Percentiles rank a stretch among this genome's conserved stretches.
Evolutionary conservation across 1,140 invertebrate genomes (phyloP).

Genomic region (Camponotus vicinus): DNA sequence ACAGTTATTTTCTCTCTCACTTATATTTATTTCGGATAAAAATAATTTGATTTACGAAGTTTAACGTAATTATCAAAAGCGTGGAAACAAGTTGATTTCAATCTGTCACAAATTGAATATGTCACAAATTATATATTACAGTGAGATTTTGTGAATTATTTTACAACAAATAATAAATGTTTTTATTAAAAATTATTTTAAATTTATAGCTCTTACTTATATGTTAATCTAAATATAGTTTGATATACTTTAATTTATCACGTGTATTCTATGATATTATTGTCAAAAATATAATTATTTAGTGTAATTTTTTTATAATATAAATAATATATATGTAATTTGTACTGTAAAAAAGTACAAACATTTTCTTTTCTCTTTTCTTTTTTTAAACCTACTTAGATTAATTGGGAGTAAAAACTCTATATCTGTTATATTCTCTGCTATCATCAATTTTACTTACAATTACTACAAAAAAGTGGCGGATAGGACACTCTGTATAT

Average conservation of each 20-base stretch:
- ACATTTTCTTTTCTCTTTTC: neutral
- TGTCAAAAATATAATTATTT: neutral
- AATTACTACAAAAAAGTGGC: conserved; percentile 10
- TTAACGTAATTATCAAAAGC: neutral
- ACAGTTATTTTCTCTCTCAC: neutral
- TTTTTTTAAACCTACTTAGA: conserved; percentile 3
- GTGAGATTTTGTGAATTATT: neutral
- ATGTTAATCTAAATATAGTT: neutral
- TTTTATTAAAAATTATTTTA: neutral
- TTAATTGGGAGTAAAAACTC: neutral
- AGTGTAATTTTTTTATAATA: conserved; percentile 16
- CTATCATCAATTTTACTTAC: conserved; percentile 3
- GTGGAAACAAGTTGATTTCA: neutral
- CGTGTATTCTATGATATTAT: neutral
- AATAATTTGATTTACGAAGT: neutral
- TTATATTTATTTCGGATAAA: neutral
- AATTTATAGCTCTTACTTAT: neutral
- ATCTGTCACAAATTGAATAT: neutral
- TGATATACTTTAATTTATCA: neutral
- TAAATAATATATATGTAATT: neutral
- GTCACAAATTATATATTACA: neutral
- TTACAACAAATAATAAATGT: neutral
- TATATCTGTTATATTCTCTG: neutral
- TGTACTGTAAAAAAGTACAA: neutral
- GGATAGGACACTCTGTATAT: neutral